phyloP scores from a whole-genome alignment of 2,888 invertebrate species.

The Chloromyia formosa region DNA sequence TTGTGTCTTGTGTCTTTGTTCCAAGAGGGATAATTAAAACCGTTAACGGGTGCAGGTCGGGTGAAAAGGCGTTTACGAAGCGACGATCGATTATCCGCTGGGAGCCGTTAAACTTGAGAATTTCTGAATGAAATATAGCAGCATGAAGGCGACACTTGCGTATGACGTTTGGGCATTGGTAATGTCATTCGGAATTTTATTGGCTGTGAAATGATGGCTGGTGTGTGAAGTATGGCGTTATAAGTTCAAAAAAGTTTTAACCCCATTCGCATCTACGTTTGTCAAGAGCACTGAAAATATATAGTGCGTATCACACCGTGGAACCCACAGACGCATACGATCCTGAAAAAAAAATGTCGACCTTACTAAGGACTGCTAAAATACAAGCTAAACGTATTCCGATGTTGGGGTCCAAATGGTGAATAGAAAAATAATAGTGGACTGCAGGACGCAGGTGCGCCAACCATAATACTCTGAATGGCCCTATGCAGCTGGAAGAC shows the following conservation, averaged over 20 bases:
- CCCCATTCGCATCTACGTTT: too few relatives aligned
- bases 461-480: too few relatives aligned
- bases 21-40: conserved; percentile 22
- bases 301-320: too few relatives aligned
- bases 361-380: too few relatives aligned
- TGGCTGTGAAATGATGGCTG: neutral
- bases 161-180: conserved; percentile 2
- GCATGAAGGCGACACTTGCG: neutral
- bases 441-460: too few relatives aligned
- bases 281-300: too few relatives aligned
- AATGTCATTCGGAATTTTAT: neutral
- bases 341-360: too few relatives aligned
- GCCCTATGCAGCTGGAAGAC: too few relatives aligned
- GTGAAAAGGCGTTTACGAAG: neutral
- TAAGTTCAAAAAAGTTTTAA: neutral
- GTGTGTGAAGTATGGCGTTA: neutral
- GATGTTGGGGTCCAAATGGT: too few relatives aligned
- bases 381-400: too few relatives aligned
- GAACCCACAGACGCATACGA: too few relatives aligned
- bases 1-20: conserved; percentile 24
- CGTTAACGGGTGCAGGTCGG: neutral
- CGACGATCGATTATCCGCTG: neutral
- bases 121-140: neutral
- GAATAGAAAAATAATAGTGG: neutral
- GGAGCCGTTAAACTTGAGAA: neutral